Evolutionary conservation across 2,888 invertebrate genomes (phyloP).

Genomic region (Cephus spinipes): DNA sequence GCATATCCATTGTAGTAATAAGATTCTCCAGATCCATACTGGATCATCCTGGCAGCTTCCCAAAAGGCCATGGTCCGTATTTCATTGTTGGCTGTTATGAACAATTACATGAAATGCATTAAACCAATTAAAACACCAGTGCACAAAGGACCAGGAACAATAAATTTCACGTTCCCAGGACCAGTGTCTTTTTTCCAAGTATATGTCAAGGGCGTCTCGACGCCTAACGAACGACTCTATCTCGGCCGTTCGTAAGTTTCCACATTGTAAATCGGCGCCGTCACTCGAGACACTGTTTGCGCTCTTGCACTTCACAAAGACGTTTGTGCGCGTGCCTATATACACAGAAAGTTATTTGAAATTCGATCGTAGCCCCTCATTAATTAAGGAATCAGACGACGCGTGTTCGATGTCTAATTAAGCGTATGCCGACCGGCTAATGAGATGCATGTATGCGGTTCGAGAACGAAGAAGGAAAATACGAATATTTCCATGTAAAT

Average conservation of each 20-base stretch:
- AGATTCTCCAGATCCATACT: constrained; percentile 10
- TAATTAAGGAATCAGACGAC: neutral
- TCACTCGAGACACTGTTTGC: neutral
- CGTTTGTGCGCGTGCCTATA: neutral
- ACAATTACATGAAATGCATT: neutral
- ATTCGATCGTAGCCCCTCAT: neutral
- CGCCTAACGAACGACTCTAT: neutral
- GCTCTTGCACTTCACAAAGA: neutral
- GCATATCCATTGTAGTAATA: constrained; percentile 19
- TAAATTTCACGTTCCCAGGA: neutral
- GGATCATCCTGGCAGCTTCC: constrained; percentile 39
- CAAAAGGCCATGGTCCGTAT: constrained; percentile 45
- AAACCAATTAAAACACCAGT: neutral
- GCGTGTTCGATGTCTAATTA: neutral
- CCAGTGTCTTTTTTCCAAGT: neutral
- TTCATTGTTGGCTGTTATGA: constrained; percentile 43
- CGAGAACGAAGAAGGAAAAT: neutral
- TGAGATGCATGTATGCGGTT: neutral
- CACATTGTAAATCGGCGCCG: neutral
- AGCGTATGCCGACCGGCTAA: neutral
- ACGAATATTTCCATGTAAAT: neutral
- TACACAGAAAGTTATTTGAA: neutral
- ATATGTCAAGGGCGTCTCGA: neutral
- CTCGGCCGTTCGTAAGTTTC: neutral
- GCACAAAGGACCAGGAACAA: neutral